Base-by-base conservation (phyloP, 2,113 vertebrate genomes). In the Lepisosteus oculatus region DNA sequence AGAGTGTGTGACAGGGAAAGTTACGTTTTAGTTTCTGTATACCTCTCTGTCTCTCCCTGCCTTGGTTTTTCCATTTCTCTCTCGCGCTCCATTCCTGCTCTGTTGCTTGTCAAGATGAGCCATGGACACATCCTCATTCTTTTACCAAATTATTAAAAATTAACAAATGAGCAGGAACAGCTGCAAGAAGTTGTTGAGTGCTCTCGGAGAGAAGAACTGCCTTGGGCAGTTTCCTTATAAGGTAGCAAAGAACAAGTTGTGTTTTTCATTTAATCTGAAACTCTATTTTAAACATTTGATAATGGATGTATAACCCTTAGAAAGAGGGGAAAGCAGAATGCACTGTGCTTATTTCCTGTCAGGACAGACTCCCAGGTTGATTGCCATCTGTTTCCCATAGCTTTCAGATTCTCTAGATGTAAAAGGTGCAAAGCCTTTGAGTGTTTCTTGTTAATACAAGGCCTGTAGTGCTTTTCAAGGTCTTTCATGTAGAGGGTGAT, bases 311-410 rank as follows among this genome's bases (percentile, higher is more conserved):
- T 5, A 51, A 3, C 47, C 47, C 9, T 5, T 51, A 9, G 47
- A 51, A 51, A 51, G 47, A 51, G 9, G 9, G 9, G 47, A 9
- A 51, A 51, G 47, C 9, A 9, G 5, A 51, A 51, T 51, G 47
- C 47, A 51, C 5, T 6, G 5, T 51, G 64, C 6, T 43, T 6
- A 45, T n/a, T 66, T 42, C 64, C 42, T 13, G 64, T 66, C 44
- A 29, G 42, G 42, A 55, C 42, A 41, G 42, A 55, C 55, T 14
- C 47, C 6, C 12, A 13, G 62, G 6, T 54, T 42, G 8, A 55
- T 72, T 65, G 66, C 55, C 55, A 67, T 13, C 64, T 11, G 66
- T 67, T 56, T 44, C 43, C 64, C 29, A 43, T 55, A 57, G 55
- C 43, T 51, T 51, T 51, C 12, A 1, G 29, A 47, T 4, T 43